Evolutionary conservation across 2,888 invertebrate genomes (phyloP), one percentile per base, ranked within the genome.

Genomic region (Philhelius pedissequus): DNA sequence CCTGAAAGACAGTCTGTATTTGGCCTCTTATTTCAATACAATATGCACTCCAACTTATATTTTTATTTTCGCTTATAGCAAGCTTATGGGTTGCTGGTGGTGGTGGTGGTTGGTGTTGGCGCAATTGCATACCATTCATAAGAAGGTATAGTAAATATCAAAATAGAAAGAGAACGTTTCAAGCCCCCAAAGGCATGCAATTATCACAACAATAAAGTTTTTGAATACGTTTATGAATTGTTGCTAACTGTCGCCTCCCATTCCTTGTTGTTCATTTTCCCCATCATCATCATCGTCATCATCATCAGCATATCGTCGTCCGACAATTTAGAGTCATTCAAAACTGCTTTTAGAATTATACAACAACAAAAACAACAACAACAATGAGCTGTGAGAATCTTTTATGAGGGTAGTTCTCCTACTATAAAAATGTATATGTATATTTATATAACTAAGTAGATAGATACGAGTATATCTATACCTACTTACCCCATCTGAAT

Each of bases 211-310:
- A 84, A 84, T 84, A 75, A 80, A 80, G 68, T 84, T 84, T 56
- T 84, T 80, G 80, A 84, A 84, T 84, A 84, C 84, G 75, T 80
- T 80, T 84, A 71, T 80, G 71, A 84, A 84, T 84, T 84, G 84
- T 76, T 80, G 79, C 75, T 75, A 66, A 80, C 79, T 84, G 79
- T 77, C 81, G 79, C 76, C 76, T 66, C 43, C 48, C 66, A 32
- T 75, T 52, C 62, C 54, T 13, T 22, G 45, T 18, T 75, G 30
- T 40, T 52, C 40, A 32, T 13, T 32, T 43, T 58, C 40, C 22
- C 52, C 56, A 62, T 64, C 15, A 64, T 35, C 52, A 50, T 50
- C 22, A 2, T 25, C 48, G 1, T 13, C 25, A 7, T n/a, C 50
- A 27, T 25, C 13, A n/a, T 50, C 50, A 8, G 3, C 52, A 11